Percentiles rank a stretch among this genome's conserved stretches.
Evolutionary conservation across 2,113 vertebrate species (phyloP).

Genomic region (Petrocephalus zakoni): DNA sequence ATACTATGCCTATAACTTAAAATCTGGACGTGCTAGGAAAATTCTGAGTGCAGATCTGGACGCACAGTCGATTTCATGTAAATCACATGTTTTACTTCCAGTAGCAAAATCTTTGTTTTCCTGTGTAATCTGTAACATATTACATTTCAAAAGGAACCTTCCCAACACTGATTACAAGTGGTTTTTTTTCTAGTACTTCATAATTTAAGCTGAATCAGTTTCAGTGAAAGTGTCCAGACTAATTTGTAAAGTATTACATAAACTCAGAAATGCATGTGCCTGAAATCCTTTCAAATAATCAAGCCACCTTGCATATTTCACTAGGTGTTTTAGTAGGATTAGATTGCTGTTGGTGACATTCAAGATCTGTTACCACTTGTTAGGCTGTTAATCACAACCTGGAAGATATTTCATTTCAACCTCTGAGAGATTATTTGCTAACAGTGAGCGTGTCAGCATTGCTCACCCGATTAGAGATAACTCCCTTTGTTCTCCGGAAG

Average conservation of each 20-base stretch:
- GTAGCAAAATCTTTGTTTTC: too few species aligned
- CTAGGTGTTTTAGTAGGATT: neutral
- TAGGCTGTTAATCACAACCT: neutral
- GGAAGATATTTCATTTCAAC: neutral
- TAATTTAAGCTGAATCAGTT: neutral
- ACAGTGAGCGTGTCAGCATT: neutral
- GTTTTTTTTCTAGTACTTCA: neutral
- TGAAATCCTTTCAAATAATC: neutral
- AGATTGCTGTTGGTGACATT: neutral
- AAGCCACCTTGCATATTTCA: neutral
- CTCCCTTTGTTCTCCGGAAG: neutral
- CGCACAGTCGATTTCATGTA: too few species aligned
- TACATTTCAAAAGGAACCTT: neutral
- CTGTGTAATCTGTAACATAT: neutral
- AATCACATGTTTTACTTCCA: too few species aligned
- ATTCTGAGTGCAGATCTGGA: too few species aligned
- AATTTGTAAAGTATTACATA: neutral
- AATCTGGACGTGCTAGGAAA: too few species aligned
- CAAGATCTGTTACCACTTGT: neutral
- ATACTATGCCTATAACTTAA: too few species aligned
- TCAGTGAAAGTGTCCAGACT: neutral
- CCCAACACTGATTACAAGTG: neutral
- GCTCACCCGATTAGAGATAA: neutral
- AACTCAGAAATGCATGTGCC: neutral
- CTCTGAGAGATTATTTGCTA: neutral